These are phyloP conservation scores for Phataginus tricuspis DNA, from an alignment of 2,797 vertebrate genomes.

Conservation along the genomic window DNA sequence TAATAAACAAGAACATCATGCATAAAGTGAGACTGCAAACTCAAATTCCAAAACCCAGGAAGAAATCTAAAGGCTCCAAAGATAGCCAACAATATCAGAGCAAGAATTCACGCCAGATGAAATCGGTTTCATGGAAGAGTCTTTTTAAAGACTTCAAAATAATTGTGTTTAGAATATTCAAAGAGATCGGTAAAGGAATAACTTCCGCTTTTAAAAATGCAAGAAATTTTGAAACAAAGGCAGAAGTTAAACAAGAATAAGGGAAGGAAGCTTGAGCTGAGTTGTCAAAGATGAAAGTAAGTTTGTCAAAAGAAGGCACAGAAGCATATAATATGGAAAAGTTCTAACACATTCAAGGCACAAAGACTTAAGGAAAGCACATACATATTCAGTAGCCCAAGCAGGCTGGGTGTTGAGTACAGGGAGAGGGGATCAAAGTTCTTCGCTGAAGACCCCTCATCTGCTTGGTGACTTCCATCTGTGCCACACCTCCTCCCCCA, in stretches of 20 bases:
- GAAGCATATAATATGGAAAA: background rate
- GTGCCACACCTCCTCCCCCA: rapidly evolving
- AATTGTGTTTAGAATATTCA: background rate
- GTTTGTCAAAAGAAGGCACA: background rate
- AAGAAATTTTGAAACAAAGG: background rate
- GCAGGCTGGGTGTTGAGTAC: background rate
- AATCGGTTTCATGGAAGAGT: background rate
- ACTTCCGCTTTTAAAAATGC: background rate
- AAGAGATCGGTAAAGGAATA: background rate
- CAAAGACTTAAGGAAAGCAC: background rate
- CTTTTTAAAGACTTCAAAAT: background rate
- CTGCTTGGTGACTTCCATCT: background rate
- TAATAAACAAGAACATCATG: background rate
- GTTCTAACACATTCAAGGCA: rapidly evolving
- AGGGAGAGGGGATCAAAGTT: background rate
- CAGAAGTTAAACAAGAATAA: background rate
- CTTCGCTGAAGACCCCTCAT: background rate
- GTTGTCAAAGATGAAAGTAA: background rate
- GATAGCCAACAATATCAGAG: background rate
- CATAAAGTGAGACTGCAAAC: background rate
- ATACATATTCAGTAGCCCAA: background rate
- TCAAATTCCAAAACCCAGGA: background rate
- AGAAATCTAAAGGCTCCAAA: background rate
- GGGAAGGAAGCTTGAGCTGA: background rate
- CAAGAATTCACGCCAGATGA: background rate